Conservation (phyloP, 92 coral and sea anemone genomes). For the Desmophyllum pertusum region DNA sequence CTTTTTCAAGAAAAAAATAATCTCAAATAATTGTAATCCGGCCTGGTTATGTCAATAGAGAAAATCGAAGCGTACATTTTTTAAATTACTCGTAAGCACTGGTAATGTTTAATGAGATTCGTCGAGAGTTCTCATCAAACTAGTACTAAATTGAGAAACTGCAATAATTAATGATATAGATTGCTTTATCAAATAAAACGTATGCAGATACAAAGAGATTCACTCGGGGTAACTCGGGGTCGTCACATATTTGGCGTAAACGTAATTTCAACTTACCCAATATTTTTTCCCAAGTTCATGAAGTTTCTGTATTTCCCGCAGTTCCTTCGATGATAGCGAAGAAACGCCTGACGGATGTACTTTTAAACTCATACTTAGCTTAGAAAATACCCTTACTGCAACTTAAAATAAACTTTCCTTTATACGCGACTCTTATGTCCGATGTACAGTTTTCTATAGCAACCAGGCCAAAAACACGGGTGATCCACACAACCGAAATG, state of each 20-base stretch:
- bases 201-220: neutral
- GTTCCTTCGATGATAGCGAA: slow-evolving; percentile 65
- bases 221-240: too few species aligned
- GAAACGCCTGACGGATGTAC: slow-evolving; percentile 8
- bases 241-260: too few species aligned
- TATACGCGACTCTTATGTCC: neutral
- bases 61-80: neutral
- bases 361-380: slow-evolving; percentile 21
- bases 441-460: neutral
- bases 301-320: slow-evolving; percentile 81
- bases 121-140: neutral
- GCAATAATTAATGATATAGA: too few species aligned
- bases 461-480: neutral
- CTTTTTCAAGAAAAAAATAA: too few species aligned
- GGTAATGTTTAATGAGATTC: neutral
- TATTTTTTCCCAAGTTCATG: slow-evolving; percentile 88
- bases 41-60: neutral
- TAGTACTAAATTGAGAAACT: neutral
- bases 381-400: neutral
- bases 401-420: neutral
- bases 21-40: too few species aligned
- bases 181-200: neutral
- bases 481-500: neutral
- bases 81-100: too few species aligned
- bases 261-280: slow-evolving; percentile 62